Evolutionary conservation across 2,797 vertebrate genomes (phyloP).

Genomic region (Mus minutoides): DNA sequence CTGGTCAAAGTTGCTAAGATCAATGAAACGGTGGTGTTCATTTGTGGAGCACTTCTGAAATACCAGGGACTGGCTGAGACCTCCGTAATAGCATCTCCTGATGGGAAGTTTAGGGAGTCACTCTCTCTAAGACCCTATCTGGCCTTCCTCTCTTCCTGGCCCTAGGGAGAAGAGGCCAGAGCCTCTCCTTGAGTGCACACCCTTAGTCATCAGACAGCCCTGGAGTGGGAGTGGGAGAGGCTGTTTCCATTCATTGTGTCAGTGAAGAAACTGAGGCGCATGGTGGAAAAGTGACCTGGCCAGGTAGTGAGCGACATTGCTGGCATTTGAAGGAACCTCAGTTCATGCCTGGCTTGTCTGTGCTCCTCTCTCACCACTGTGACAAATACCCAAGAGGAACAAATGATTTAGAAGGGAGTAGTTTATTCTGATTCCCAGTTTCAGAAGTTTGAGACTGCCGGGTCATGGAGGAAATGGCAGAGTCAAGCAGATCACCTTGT

Average conservation of each 20-base stretch:
- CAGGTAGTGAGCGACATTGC: background rate
- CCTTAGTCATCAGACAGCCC: background rate
- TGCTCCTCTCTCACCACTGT: background rate
- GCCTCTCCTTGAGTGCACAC: too few relatives aligned
- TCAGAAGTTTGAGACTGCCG: background rate
- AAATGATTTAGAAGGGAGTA: background rate
- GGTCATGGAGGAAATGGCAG: background rate
- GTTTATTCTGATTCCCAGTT: background rate
- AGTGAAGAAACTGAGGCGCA: background rate
- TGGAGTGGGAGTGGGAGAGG: rapidly evolving
- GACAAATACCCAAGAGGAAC: background rate
- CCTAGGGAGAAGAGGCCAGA: background rate
- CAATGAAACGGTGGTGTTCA: background rate
- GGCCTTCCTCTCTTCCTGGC: background rate
- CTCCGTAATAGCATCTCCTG: background rate
- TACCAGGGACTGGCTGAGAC: background rate
- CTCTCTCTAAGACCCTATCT: rapidly evolving
- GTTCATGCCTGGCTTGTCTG: background rate
- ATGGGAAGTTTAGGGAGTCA: background rate
- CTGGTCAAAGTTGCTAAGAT: background rate
- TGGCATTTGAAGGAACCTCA: background rate
- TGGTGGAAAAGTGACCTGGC: background rate
- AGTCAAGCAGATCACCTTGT: background rate
- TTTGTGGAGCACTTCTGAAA: background rate
- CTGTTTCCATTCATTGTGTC: background rate